Conservation (phyloP, 2,113 vertebrate genomes). For the Misgurnus anguillicaudatus region DNA sequence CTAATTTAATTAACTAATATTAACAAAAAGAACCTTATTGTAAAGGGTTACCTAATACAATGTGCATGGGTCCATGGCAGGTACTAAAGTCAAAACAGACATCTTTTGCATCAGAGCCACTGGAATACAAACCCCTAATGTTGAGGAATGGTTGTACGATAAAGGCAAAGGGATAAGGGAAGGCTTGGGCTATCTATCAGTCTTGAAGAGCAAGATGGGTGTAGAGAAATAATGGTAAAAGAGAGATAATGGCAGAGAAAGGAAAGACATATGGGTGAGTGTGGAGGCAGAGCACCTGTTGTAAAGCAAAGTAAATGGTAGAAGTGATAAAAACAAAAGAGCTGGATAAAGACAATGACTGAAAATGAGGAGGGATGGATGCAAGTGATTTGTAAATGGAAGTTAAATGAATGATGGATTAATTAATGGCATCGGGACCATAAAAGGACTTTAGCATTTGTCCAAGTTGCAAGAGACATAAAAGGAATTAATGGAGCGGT, state of each 20-base stretch:
- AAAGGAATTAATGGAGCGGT: neutral
- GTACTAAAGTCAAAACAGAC: neutral
- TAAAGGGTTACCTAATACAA: too few species aligned
- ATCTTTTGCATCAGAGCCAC: neutral
- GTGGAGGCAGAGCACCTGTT: slow-evolving; percentile 8
- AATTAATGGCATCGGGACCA: neutral
- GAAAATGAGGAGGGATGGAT: neutral
- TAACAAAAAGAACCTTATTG: too few species aligned
- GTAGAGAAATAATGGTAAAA: neutral
- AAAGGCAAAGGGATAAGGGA: neutral
- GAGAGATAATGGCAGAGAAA: neutral
- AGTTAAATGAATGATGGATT: neutral
- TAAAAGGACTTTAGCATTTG: neutral
- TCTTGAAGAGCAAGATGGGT: neutral
- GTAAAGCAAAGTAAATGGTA: slow-evolving; percentile 24
- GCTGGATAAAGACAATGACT: neutral
- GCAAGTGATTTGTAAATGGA: neutral
- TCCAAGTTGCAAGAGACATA: neutral
- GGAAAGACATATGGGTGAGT: neutral
- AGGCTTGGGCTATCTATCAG: neutral
- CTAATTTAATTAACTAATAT: too few species aligned
- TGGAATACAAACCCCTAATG: neutral
- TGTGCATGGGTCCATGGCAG: too few species aligned
- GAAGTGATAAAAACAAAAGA: neutral
- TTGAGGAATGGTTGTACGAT: slow-evolving; percentile 14